Evolutionary conservation across 2,113 vertebrate species (phyloP), one percentile per base, ranked within the genome.

Genomic region (Pollachius pollachius): DNA sequence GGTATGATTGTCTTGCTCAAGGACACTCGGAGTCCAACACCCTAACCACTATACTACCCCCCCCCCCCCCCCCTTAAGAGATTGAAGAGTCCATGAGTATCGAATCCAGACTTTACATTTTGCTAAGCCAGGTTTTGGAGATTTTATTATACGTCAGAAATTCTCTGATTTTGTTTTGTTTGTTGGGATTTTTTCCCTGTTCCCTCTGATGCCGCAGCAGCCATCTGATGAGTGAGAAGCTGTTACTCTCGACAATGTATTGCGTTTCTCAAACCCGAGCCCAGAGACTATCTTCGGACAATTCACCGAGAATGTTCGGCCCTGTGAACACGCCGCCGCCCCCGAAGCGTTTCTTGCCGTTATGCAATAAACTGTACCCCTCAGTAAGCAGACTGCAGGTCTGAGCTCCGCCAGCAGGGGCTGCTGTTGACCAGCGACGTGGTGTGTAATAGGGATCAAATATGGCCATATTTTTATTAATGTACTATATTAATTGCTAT

Each of bases 381-480:
- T 60, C 56, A 52, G 67, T 52, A 68, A 60, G 37, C 48, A 68
- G 61, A 34, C 61, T 83, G 84, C 81, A 83, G 86, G 87, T 79
- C 37, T 82, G 76, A 73, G 68, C 72, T 80, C 78, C 80, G 84
- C 83, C 88, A 84, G 72, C 76, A 84, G 85, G 74, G 70, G 76
- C 74, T 80, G 88, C 84, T 88, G 85, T 87, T 87, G 82, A 88
- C 81, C 84, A 86, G 85, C 80, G 68, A 56, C 17, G 75, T 61
- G 8, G 48, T 66, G 30, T 54, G 65, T 23, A 52, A 54, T 79
- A 67, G 82, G 82, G 83, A 85, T 89, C 78, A 79, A 48, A 74
- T 76, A 74, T 85, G 87, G 88, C 87, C 88, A 86, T 90, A 82
- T 87, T 85, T 91, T 83, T 87, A 79, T 84, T 79, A 73, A 69